Base-by-base conservation (phyloP, 2,888 invertebrate species). In the Drosophila percnosoma region DNA sequence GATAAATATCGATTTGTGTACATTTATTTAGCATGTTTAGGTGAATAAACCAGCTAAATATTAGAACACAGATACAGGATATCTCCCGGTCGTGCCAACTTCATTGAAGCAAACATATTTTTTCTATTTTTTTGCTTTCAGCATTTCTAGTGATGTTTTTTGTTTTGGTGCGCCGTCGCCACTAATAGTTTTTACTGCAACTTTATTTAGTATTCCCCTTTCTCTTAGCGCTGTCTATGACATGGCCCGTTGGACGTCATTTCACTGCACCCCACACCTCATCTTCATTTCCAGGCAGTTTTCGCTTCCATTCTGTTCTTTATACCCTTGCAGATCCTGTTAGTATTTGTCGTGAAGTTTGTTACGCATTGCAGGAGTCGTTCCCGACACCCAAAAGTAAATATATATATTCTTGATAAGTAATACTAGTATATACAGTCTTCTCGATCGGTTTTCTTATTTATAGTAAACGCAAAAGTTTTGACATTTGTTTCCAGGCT, bases 141-240 rank as follows among this genome's bases (percentile, higher is more conserved):
- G 68, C 69, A 68, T 69, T 77, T 71, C 62, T 71, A 74, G 80
- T 77, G 82, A 68, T 51, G 42, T 42, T 67, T 85, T 84, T 75
- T 81, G 74, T 68, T 66, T 72, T 51, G 54, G 58, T 33, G 45
- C 64, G 71, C 72, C 64, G 48, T 65, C 68, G 54, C 49, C 76
- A 68, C 69, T 80, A 88, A 86, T 88, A 88, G 88, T 88, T 89
- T 82, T 78, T 70, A 73, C 68, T 72, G 74, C 74, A 82, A 82
- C 82, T 89, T 82, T 86, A 82, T 84, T 82, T 86, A 80, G 87
- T 84, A 75, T 67, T 57, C 34, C 69, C 59, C 52, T 36, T 31
- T 52, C 15, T 21, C n/a, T 33, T 15, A 24, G 24, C 8, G 65
- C 57, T 73, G 68, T 68, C 75, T 68, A 68, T 75, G 67, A 67